Base-by-base conservation (phyloP, 2,797 vertebrate species). In the Lycodopsis pacificus region DNA sequence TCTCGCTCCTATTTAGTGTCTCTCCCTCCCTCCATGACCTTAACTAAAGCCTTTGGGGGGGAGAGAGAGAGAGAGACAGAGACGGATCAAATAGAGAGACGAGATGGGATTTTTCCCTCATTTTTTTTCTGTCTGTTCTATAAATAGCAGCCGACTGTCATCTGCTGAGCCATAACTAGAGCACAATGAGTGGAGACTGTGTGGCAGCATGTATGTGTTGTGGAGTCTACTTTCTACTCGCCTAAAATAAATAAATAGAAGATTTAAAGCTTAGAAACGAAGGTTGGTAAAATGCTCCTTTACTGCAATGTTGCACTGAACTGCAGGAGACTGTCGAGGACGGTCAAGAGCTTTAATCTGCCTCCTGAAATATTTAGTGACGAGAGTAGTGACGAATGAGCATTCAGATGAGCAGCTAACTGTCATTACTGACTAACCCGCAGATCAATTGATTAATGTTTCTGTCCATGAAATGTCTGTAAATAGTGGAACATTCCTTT, bases 111-210 rank as follows among this genome's bases (percentile, higher is more conserved):
- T 89, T 87, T 87, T 76, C 67, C 73, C 59, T 69, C 9, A 12
- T 77, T 73, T 84, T 83, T 78, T 79, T 68, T 34, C 42, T 80
- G 62, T 84, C 77, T 81, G 67, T 63, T 87, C 91, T 92, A 93
- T 89, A 88, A 91, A 92, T 94, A 93, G 90, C 76, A 56, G 48
- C 67, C 46, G 76, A 85, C 81, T 88, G 88, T 91, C 89, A 88
- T 92, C 90, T 90, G 84, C 88, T 83, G 81, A 78, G 84, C 90
- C 90, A 89, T 79, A 90, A 92, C 87, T 92, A 58, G 91, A 93
- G 89, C 90, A 93, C 86, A 92, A 86, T 88, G 88, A 89, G 81
- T 40, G 65, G 59, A 63, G 81, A 80, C 72, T 73, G 62, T 73
- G 62, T 83, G 67, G 71, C 77, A 78, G 62, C 79, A 46, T 80